Percentiles rank a stretch among this genome's conserved stretches.
Evolutionary conservation across 1,140 invertebrate genomes (phyloP).

Genomic region (Drosophila nannoptera): DNA sequence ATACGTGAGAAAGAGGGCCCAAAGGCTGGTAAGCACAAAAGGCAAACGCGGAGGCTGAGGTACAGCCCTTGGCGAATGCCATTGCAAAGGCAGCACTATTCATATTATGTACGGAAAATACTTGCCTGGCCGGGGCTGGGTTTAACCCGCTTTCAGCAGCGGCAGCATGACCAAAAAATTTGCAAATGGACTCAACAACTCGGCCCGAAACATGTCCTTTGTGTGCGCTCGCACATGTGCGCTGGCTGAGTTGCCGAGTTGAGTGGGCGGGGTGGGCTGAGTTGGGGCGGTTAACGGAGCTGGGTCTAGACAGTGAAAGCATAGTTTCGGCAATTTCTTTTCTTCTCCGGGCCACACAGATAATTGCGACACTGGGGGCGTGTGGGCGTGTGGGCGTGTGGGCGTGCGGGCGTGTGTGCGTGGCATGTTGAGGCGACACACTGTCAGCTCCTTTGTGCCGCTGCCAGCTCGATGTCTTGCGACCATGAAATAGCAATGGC

Average conservation of each 20-base stretch:
- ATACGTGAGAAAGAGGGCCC: slow-evolving; percentile 1
- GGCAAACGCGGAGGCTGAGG: slow-evolving; percentile 26
- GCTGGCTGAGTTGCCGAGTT: slow-evolving; percentile 29
- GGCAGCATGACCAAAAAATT: slow-evolving; percentile 54
- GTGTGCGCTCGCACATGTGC: slow-evolving; percentile 72
- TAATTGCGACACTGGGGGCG: slow-evolving; percentile 65
- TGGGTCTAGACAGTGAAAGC: slow-evolving; percentile 10
- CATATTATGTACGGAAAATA: slow-evolving; percentile 38
- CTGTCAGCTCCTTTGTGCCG: slow-evolving; percentile 35
- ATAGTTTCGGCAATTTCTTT: slow-evolving; percentile 46
- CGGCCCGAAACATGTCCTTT: slow-evolving; percentile 70
- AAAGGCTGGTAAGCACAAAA: slow-evolving; percentile 33
- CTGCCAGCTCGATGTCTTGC: slow-evolving; percentile 44
- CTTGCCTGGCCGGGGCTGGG: slow-evolving; percentile 38
- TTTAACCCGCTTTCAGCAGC: slow-evolving; percentile 70
- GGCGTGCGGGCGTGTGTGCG: slow-evolving; percentile 29
- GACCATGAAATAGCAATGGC: slow-evolving; percentile 52
- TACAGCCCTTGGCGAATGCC: neutral
- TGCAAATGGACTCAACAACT: slow-evolving; percentile 67
- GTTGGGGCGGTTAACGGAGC: slow-evolving; percentile 2
- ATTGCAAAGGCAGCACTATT: slow-evolving; percentile 7
- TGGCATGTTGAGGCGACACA: slow-evolving; percentile 23
- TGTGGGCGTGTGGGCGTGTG: slow-evolving; percentile 35
- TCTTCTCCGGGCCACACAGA: slow-evolving; percentile 35
- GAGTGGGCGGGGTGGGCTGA: slow-evolving; percentile 1